Conservation (phyloP, 2,888 invertebrate species). For the Dasysyrphus tricinctus region DNA sequence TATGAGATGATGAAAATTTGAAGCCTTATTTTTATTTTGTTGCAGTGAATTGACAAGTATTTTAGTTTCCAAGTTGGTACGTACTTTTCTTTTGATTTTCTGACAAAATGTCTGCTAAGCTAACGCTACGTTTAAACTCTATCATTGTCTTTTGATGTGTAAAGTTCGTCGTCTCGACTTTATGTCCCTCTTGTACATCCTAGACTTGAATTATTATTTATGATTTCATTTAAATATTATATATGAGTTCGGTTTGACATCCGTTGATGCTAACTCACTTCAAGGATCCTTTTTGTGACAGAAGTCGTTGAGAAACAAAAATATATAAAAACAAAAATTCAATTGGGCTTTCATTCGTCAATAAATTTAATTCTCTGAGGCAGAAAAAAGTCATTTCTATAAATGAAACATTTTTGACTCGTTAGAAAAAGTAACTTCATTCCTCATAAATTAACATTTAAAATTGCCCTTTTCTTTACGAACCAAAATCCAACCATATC, state of each 20-base stretch:
- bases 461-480: no score
- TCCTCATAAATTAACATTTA: no score
- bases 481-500: no score
- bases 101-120: neutral
- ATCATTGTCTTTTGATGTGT: neutral
- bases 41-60: neutral
- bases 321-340: neutral
- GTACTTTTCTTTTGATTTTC: neutral
- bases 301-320: no score
- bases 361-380: neutral
- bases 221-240: neutral
- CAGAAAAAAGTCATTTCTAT: no score
- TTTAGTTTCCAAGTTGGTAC: neutral
- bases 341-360: neutral
- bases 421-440: no score
- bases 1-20: no score
- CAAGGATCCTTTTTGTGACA: neutral
- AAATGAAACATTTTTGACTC: no score
- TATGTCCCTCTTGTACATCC: neutral
- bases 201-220: neutral
- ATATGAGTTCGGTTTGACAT: slow-evolving; percentile 16
- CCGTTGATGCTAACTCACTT: neutral
- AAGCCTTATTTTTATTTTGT: neutral
- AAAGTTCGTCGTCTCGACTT: neutral
- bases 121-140: neutral